phyloP scores from a whole-genome alignment of 1,140 invertebrate genomes.

The Elysia chlorotica region DNA sequence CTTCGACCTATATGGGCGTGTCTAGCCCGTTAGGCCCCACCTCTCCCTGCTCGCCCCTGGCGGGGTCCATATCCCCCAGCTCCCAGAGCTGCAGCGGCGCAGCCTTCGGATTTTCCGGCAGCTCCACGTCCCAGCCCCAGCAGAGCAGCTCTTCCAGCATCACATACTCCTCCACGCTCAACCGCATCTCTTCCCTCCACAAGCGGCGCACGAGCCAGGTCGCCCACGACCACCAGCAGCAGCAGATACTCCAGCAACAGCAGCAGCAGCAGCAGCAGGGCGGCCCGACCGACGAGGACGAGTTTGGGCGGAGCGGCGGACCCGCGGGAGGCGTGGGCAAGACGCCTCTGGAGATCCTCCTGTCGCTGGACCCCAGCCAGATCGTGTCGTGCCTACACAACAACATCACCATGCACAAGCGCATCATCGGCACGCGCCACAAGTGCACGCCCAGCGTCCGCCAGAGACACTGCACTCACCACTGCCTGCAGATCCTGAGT shows the following conservation, averaged over 20 bases:
- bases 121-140: not conserved
- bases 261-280: not conserved
- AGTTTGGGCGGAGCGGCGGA: constrained; percentile 7
- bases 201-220: constrained; percentile 25
- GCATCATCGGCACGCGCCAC: constrained; percentile 70
- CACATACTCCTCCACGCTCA: constrained; percentile 23
- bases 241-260: not conserved
- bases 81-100: constrained; percentile 4
- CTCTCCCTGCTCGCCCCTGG: not conserved
- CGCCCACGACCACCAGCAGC: constrained; percentile 27
- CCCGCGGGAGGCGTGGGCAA: constrained; percentile 23
- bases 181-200: constrained; percentile 31
- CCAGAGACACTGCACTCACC: constrained; percentile 71
- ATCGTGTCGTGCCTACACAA: constrained; percentile 73
- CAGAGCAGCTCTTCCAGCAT: not conserved
- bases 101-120: not conserved
- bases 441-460: constrained; percentile 69
- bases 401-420: constrained; percentile 73
- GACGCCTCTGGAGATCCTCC: constrained; percentile 63
- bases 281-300: constrained; percentile 30
- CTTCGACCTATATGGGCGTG: no score
- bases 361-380: constrained; percentile 63
- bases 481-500: constrained; percentile 73
- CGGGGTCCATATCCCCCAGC: not conserved
- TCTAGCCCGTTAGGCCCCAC: not conserved